A percentile compares a stretch with the other conserved stretches of the same genome.
Evolutionary conservation across 2,113 vertebrate genomes (phyloP).

Genomic region (Noctilio leporinus): DNA sequence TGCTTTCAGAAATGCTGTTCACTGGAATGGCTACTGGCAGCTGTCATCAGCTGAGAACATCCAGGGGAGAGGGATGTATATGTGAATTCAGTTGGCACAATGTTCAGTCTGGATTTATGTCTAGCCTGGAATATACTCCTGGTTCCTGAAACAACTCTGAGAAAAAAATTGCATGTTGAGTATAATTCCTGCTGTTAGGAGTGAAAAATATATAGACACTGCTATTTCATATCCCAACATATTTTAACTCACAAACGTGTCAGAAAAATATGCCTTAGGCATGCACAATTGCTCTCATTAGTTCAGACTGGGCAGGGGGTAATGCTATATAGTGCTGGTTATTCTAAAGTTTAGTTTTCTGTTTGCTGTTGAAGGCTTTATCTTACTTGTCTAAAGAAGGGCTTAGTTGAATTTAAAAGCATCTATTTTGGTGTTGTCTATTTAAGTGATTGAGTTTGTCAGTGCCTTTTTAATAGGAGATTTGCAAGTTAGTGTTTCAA

Average conservation of each 20-base stretch:
- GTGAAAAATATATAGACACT: neutral
- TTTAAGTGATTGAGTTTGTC: neutral
- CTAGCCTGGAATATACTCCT: neutral
- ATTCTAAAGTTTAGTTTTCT: neutral
- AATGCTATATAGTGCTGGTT: neutral
- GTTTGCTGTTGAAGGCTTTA: neutral
- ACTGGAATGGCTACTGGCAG: neutral
- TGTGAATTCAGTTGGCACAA: neutral
- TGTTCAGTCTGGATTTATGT: neutral
- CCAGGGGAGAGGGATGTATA: neutral
- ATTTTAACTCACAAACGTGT: neutral
- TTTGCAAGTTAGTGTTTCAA: neutral
- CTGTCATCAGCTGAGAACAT: neutral
- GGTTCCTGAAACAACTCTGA: neutral
- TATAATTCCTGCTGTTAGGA: neutral
- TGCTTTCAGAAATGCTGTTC: neutral
- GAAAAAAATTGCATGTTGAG: neutral
- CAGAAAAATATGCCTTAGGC: neutral
- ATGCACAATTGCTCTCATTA: neutral
- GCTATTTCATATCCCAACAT: neutral
- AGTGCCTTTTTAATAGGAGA: neutral
- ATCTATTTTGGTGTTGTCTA: neutral
- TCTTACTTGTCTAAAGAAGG: neutral
- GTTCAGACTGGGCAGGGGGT: neutral
- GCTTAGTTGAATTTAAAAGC: neutral